A percentile compares a stretch with the other conserved stretches of the same genome.
phyloP scores from a whole-genome alignment of 2,113 vertebrate species.

The Philantomba maxwellii region DNA sequence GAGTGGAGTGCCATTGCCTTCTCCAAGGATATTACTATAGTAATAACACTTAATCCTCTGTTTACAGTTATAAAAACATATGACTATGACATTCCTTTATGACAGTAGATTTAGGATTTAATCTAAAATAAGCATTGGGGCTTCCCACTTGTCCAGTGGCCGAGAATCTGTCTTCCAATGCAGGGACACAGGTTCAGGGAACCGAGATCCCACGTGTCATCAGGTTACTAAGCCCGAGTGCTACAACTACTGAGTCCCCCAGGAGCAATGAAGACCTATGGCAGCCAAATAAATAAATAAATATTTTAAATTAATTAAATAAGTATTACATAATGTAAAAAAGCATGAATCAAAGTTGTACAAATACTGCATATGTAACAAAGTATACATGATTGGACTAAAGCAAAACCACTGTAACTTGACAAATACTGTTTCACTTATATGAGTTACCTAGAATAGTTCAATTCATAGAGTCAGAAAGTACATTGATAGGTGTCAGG shows the following conservation, averaged over 20 bases:
- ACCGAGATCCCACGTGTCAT: background rate
- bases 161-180: background rate
- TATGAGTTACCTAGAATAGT: background rate
- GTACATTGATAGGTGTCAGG: background rate
- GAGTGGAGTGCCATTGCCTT: too few species aligned
- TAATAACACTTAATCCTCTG: background rate
- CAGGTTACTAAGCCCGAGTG: background rate
- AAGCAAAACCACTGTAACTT: background rate
- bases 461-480: background rate
- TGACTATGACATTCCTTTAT: background rate
- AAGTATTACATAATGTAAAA: background rate
- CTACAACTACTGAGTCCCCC: background rate
- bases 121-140: background rate
- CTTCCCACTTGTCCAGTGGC: background rate
- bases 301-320: background rate
- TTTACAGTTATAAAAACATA: background rate
- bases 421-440: background rate
- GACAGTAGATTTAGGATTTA: background rate
- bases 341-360: background rate
- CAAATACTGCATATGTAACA: background rate
- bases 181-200: background rate
- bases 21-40: background rate
- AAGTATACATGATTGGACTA: background rate
- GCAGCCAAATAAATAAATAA: background rate
- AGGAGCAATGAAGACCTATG: background rate